Conservation (phyloP, 1,140 invertebrate species). For the Drosophila aff. region DNA sequence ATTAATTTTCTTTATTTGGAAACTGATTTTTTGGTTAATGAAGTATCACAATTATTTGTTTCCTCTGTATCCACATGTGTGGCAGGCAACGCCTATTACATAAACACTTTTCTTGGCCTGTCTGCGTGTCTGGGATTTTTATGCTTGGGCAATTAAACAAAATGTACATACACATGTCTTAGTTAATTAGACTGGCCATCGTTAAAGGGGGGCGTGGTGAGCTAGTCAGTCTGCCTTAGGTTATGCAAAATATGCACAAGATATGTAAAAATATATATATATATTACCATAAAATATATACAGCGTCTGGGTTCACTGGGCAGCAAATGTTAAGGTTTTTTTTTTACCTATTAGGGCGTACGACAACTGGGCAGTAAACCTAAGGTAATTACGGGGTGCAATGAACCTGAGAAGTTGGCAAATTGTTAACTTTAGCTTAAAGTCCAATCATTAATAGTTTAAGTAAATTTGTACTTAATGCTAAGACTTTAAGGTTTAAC, state of each 20-base stretch:
- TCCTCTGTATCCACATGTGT: conserved; percentile 6
- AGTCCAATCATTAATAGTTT: not conserved
- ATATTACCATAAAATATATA: conserved; percentile 1
- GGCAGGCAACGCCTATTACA: conserved; percentile 49
- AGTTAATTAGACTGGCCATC: conserved; percentile 47
- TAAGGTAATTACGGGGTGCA: conserved; percentile 37
- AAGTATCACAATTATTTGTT: not conserved
- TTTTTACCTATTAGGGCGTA: conserved; percentile 3
- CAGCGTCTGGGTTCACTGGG: conserved; percentile 25
- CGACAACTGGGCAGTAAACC: conserved; percentile 6
- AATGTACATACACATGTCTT: conserved; percentile 38
- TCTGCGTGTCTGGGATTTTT: conserved; percentile 21
- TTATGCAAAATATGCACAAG: conserved; percentile 49
- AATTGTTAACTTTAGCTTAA: conserved; percentile 1
- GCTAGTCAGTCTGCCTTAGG: conserved; percentile 6
- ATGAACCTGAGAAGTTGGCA: conserved; percentile 53
- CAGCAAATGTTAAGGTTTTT: not conserved
- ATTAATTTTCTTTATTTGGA: not conserved
- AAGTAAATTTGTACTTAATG: not conserved
- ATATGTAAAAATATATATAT: not conserved
- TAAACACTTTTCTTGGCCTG: conserved; percentile 27
- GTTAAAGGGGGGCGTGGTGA: conserved; percentile 42
- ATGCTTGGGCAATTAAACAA: conserved; percentile 54
- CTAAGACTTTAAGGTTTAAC: too few relatives aligned
- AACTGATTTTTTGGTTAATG: too few relatives aligned